A percentile compares a stretch with the other conserved stretches of the same genome.
Evolutionary conservation across 2,113 vertebrate genomes (phyloP).

Genomic region (Poicephalus meyeri): DNA sequence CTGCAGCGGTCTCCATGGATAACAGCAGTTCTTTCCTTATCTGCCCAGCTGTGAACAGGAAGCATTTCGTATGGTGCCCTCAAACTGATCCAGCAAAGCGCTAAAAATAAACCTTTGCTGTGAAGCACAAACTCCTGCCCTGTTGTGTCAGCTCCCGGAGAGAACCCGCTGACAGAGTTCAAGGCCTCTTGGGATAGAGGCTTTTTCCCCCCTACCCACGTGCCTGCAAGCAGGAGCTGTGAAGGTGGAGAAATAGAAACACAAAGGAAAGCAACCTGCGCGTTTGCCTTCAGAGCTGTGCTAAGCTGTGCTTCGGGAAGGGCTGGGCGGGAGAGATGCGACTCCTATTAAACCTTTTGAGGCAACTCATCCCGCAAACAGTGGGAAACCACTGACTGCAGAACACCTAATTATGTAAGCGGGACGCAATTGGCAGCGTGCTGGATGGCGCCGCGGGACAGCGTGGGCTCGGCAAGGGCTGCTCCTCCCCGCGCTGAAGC

Average conservation of each 20-base stretch:
- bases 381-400: too few species aligned
- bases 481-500: accelerated
- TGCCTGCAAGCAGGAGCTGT: accelerated
- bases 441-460: accelerated
- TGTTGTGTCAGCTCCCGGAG: not conserved
- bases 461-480: not conserved
- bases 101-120: not conserved
- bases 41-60: not conserved
- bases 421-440: accelerated
- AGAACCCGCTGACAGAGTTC: accelerated
- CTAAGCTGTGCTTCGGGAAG: not conserved
- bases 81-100: not conserved
- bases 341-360: accelerated
- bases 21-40: not conserved
- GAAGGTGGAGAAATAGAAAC: not conserved
- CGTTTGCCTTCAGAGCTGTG: accelerated
- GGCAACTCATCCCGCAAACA: not conserved
- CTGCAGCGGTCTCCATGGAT: accelerated
- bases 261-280: accelerated
- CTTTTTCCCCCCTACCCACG: accelerated
- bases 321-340: accelerated
- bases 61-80: accelerated
- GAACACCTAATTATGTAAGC: not conserved
- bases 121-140: not conserved
- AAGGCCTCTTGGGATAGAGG: not conserved